A percentile compares a stretch with the other conserved stretches of the same genome.
Evolutionary conservation across 2,113 vertebrate genomes (phyloP).

Genomic region (Choloepus hoffmanni): DNA sequence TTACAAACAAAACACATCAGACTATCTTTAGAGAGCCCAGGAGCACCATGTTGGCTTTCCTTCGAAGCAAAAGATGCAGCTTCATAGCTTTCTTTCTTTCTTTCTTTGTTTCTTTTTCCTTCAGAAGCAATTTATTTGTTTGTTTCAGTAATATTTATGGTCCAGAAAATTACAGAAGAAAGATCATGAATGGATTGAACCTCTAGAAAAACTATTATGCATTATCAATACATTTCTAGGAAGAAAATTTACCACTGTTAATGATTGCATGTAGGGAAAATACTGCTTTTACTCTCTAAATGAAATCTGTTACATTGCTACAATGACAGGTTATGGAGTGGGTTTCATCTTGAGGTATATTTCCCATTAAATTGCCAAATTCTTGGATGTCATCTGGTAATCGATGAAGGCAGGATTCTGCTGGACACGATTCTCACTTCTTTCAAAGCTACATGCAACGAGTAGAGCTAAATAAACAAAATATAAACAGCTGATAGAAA

Average conservation of each 20-base stretch:
- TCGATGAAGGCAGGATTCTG: not conserved
- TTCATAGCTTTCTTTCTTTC: not conserved
- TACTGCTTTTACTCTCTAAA: not conserved
- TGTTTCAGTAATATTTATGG: not conserved
- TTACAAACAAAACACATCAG: not conserved
- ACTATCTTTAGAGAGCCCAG: not conserved
- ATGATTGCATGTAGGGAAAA: not conserved
- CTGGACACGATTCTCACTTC: not conserved
- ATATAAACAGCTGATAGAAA: not conserved
- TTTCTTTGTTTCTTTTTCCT: not conserved
- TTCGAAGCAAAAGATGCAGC: not conserved
- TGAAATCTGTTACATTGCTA: not conserved
- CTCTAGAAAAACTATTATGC: not conserved
- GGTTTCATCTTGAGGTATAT: not conserved
- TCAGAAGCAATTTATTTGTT: not conserved
- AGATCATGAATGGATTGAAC: not conserved
- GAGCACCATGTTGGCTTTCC: not conserved
- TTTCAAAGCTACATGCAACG: not conserved
- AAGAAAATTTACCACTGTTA: not conserved
- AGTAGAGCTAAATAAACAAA: slow-evolving; percentile 46
- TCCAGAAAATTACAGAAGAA: not conserved
- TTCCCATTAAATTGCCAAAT: not conserved
- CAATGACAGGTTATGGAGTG: not conserved
- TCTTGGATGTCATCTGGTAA: not conserved
- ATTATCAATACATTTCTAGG: not conserved